Evolutionary conservation across 2,797 vertebrate genomes (phyloP), one percentile per base, ranked within the genome.

Genomic region (Typhlichthys eigenmanni): DNA sequence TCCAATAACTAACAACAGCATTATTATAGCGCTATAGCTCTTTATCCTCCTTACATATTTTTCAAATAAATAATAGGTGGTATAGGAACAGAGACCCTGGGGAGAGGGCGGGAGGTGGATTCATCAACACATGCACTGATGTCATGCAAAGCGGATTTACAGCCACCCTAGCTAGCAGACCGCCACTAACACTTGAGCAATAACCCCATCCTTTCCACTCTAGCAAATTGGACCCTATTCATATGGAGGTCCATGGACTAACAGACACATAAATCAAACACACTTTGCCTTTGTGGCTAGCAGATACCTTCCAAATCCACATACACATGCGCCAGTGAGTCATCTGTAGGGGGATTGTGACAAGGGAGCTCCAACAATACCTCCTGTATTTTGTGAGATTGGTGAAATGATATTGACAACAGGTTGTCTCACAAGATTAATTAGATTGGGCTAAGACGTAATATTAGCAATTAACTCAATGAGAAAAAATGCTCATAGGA

Each of bases 61-160:
- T 29, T 62, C 52, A 29, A 59, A 55, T 63, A 46, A 63, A 59
- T 24, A 49, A 72, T 71, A 68, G 55, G 55, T 62, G 64, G 68
- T 69, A 68, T 61, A 69, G 68, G 62, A 49, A 38, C 24, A 43
- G 66, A 38, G 43, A 62, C 70, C 61, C 76, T 6, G 1, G 73
- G 55, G 71, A 55, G 61, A 49, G 60, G 66, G 45, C 46, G 12
- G 8, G 34, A 34, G 34, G 55, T 32, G 45, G 55, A 43, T 43
- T 14, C n/a, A 38, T 56, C 64, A 66, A 63, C 71, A 62, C 2
- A 12, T 75, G 63, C 17, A 34, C 34, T 89, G 86, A 87, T 80
- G 79, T 88, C 85, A 88, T 86, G 46, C 13, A 1, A 6, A 73
- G 69, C 64, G 80, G 72, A 85, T 88, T 82, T 86, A 74, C 54